Evolutionary conservation across 2,888 invertebrate species (phyloP), one percentile per base, ranked within the genome.

Genomic region (Timandra comae): DNA sequence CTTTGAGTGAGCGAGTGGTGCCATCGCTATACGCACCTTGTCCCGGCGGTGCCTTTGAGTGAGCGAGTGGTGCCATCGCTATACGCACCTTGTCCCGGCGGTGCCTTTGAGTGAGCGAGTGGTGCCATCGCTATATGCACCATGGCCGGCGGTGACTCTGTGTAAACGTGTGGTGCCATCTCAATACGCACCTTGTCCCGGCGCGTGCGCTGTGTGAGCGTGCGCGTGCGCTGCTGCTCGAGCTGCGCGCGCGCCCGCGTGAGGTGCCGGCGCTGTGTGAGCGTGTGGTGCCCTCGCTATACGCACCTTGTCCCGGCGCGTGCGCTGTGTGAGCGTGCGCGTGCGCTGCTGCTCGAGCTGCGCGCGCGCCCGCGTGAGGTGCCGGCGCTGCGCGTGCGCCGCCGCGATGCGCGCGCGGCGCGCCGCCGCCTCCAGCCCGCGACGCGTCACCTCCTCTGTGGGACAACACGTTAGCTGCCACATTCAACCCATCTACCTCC

Each of bases 251-350:
- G 51, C 0, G 88, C 88, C 35, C 76, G 34, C 68, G 2, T 81
- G 79, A 29, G n/a, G n/a, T n/a, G n/a, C n/a, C 89, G 72, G 43
- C 78, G 81, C 12, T 78, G 67, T 54, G 86, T 86, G 28, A 88
- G 72, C 30, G 52, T n/a, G 24, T 11, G 24, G 11, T 24, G 24
- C 11, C 10, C 24, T 4, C 24, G 11, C 11, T 3, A 4, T 9
- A 40, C 46, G 7, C 38, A n/a, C n/a, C n/a, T n/a, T 10, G 27
- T 27, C 24, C 10, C 24, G 24, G 11, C 11, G 24, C 11, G 24
- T 11, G 11, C 24, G 11, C 11, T 3, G 6, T 9, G 41, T 46
- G 7, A n/a, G 62, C 54, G 87, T 87, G 12, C 87, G 66, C 40
- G 79, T 71, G 21, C 81, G 79, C 61, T 87, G 85, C 1, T 88